Base-by-base conservation (phyloP, 2,888 invertebrate genomes). In the Acronicta psi region DNA sequence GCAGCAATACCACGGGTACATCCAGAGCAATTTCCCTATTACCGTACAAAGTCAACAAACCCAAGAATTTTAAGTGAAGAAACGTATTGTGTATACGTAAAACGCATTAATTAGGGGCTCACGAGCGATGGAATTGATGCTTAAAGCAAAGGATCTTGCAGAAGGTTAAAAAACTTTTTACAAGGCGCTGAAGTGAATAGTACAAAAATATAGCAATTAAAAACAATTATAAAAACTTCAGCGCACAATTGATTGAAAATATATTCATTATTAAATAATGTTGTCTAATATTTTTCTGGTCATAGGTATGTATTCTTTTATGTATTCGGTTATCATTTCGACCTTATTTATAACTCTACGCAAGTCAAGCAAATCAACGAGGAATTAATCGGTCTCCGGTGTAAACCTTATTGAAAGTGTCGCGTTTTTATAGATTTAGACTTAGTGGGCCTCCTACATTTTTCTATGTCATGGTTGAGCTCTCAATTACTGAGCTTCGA, bases 81-180 rank as follows among this genome's bases (percentile, higher is more conserved):
- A 56, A 72, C 58, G 54, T 59, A 64, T 69, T 63, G 70, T 63
- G 70, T 56, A 38, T 59, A 45, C 57, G 45, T 49, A 53, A 25
- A 25, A 65, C 49, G 42, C 57, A 72, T 77, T 77, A 75, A 78
- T 72, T 72, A 78, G 37, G 45, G 25, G 45, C 62, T 69, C 69
- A 73, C 63, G 65, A 53, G 38, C 55, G 47, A 53, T 55, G 45
- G 7, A 29, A 44, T 4, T 17, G 31, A 43, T 34, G 1, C 25
- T 5, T 7, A 20, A 20, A 0, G 1, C 8, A 14, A 2, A 56
- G 4, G 13, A 1, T 0, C 8, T 3, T 6, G 2, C 46, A 67
- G 73, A 68, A 68, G 66, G 47, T 23, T n/a, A 10, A 52, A 29
- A 29, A 10, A 29, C 3, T 23, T 23, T 17, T 34, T 1, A 34